Conservation (phyloP, 2,888 invertebrate species). For the Pilophorus perplexus region DNA sequence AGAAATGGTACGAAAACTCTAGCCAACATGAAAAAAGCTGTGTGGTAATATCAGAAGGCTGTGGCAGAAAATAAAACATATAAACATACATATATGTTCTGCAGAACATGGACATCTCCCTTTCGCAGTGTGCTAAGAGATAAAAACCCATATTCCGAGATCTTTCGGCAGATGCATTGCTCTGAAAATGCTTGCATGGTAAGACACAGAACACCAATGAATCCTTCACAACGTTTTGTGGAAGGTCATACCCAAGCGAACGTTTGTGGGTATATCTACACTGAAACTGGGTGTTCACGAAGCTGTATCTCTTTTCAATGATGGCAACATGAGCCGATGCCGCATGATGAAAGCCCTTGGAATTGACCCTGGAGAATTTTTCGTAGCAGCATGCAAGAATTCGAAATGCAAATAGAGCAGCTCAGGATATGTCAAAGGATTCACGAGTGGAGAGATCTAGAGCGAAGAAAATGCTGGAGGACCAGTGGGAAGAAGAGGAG, state of each 20-base stretch:
- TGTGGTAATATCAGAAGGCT: neutral
- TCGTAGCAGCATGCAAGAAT: neutral
- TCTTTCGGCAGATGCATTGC: neutral
- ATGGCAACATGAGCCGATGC: neutral
- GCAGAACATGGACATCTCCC: constrained; percentile 13
- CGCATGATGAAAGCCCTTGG: neutral
- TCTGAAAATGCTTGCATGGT: constrained; percentile 22
- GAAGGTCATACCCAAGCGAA: constrained; percentile 7
- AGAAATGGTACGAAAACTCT: constrained; percentile 32
- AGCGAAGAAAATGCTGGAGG: neutral
- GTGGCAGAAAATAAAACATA: neutral
- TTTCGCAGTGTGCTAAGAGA: neutral
- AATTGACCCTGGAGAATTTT: constrained; percentile 3
- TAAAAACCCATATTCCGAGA: constrained; percentile 10
- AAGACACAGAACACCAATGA: constrained; percentile 27
- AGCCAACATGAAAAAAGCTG: neutral
- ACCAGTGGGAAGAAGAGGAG: too few relatives aligned
- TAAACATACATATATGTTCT: too few relatives aligned
- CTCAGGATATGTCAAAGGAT: neutral
- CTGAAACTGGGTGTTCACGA: neutral
- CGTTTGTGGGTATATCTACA: constrained; percentile 1
- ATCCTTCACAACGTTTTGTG: constrained; percentile 5
- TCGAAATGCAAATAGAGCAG: neutral
- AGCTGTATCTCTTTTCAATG: neutral
- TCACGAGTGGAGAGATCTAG: neutral